Percentiles rank a stretch among this genome's conserved stretches.
phyloP scores from a whole-genome alignment of 2,797 vertebrate species.

The Epinephelus awoara region DNA sequence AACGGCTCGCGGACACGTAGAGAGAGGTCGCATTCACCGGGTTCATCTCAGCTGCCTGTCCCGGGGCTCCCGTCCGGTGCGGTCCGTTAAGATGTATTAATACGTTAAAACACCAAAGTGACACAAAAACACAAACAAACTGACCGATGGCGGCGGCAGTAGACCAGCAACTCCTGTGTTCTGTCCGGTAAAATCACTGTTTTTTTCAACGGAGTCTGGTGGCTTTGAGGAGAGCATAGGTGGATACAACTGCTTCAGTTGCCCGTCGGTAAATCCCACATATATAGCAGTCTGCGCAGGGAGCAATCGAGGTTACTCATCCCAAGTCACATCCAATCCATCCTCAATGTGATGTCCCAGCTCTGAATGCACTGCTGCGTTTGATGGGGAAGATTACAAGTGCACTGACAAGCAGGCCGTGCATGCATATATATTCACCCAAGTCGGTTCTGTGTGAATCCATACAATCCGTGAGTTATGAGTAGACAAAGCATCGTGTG shows the following conservation, averaged over 20 bases:
- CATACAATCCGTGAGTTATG: conserved; percentile 34
- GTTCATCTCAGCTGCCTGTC: conserved; percentile 96
- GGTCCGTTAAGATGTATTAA: conserved; percentile 54
- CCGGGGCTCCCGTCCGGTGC: conserved; percentile 76
- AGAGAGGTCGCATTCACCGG: conserved; percentile 99
- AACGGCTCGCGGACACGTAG: conserved; percentile 98
- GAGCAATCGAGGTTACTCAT: conserved; percentile 54
- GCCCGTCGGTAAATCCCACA: conserved; percentile 62
- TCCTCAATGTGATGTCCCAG: conserved; percentile 36
- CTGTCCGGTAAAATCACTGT: conserved; percentile 39
- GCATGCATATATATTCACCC: conserved; percentile 55
- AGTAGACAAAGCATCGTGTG: conserved; percentile 68
- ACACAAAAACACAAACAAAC: conserved; percentile 41
- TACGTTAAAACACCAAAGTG: conserved; percentile 52
- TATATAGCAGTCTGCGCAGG: conserved; percentile 35
- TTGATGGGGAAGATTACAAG: not conserved
- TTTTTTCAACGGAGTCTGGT: conserved; percentile 68
- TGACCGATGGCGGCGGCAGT: conserved; percentile 40
- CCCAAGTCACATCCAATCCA: conserved; percentile 70
- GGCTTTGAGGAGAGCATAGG: conserved; percentile 75
- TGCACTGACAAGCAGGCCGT: conserved; percentile 24
- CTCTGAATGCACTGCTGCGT: not conserved
- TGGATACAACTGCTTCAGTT: conserved; percentile 35
- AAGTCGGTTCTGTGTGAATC: conserved; percentile 38
- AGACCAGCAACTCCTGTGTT: conserved; percentile 46